phyloP scores from a whole-genome alignment of 2,888 invertebrate genomes.

The Orchesella flavescens region DNA sequence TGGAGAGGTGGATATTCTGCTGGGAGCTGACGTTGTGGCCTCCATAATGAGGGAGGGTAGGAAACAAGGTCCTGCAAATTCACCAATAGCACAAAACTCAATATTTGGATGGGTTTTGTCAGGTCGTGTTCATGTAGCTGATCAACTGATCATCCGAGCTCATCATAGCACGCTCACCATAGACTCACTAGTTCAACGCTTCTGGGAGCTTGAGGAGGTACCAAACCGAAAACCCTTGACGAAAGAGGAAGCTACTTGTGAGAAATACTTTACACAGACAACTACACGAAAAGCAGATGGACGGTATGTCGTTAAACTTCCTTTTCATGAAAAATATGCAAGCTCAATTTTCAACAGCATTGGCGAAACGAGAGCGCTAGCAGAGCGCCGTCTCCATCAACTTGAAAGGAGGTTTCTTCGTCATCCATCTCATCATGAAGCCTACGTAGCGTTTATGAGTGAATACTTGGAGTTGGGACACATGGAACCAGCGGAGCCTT shows the following conservation, averaged over 20 bases:
- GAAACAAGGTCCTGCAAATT: not conserved
- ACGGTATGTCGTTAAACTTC: too few relatives aligned
- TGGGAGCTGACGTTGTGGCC: slow-evolving; percentile 23
- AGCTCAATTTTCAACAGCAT: too few relatives aligned
- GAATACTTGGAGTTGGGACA: slow-evolving; percentile 44
- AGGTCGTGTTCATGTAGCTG: not conserved
- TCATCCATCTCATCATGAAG: slow-evolving; percentile 13
- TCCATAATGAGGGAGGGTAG: slow-evolving; percentile 2
- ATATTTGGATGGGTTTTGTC: slow-evolving; percentile 44
- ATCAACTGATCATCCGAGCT: not conserved
- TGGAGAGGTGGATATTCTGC: slow-evolving; percentile 22
- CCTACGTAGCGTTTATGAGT: slow-evolving; percentile 41
- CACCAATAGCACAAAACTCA: slow-evolving; percentile 27
- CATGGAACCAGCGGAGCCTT: slow-evolving; percentile 36
- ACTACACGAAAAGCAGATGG: not conserved
- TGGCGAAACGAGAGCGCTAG: not conserved
- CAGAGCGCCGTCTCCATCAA: not conserved
- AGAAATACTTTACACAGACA: not conserved
- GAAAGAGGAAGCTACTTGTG: not conserved
- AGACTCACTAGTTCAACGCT: not conserved
- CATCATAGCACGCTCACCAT: too few relatives aligned
- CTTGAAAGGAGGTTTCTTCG: slow-evolving; percentile 18
- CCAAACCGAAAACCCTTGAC: not conserved
- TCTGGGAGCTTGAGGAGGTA: slow-evolving; percentile 19
- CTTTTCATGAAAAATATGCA: too few relatives aligned